Conservation (phyloP, 2,113 vertebrate genomes). For the Machaerirhynchus nigripectus region DNA sequence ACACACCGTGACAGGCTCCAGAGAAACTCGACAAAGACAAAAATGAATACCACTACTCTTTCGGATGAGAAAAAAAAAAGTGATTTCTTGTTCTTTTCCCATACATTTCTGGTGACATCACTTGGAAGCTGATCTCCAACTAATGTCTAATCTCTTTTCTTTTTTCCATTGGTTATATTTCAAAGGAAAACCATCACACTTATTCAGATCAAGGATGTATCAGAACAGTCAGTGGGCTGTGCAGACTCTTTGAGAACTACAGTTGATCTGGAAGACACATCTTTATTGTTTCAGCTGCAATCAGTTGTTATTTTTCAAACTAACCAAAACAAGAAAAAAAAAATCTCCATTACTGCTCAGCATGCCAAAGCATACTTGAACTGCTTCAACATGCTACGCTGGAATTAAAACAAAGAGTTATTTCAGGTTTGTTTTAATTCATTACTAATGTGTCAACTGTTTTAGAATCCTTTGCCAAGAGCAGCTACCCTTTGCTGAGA, state of each 20-base stretch:
- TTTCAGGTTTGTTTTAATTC: constrained; percentile 35
- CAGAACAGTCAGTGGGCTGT: neutral
- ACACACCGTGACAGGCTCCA: neutral
- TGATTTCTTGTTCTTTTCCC: neutral
- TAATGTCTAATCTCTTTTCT: neutral
- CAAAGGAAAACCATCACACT: neutral
- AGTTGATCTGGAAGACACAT: neutral
- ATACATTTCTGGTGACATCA: neutral
- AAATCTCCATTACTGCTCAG: neutral
- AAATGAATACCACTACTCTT: neutral
- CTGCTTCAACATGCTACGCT: neutral
- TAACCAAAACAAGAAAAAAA: neutral
- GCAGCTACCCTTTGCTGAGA: neutral
- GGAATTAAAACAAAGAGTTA: constrained; percentile 51
- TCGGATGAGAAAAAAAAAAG: neutral
- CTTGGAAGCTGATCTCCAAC: neutral
- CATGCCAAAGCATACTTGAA: constrained; percentile 23
- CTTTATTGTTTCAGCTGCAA: neutral
- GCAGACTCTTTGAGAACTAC: neutral
- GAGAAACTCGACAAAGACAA: neutral
- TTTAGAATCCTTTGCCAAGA: neutral
- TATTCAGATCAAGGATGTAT: neutral
- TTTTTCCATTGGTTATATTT: neutral
- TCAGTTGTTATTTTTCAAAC: neutral
- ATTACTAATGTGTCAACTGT: neutral